Percentiles rank a stretch among this genome's conserved stretches.
phyloP scores from a whole-genome alignment of 2,797 vertebrate species.

The Paguma larvata region DNA sequence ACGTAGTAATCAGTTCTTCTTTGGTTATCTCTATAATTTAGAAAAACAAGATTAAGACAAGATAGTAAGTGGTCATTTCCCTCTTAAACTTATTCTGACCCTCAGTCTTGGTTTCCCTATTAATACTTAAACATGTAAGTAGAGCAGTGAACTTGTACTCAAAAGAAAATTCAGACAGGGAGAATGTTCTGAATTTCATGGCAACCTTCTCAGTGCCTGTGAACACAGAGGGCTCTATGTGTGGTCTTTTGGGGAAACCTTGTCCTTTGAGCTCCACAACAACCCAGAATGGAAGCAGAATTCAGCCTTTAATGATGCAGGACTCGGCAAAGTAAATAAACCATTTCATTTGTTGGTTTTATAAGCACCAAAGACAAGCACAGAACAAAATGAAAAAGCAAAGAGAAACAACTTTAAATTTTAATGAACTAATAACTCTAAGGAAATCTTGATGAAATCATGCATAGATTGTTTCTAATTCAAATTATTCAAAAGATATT shows the following conservation, averaged over 20 bases:
- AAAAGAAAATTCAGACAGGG: constrained; percentile 10
- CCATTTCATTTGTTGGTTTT: neutral
- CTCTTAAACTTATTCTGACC: constrained; percentile 14
- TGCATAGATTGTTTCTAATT: no score
- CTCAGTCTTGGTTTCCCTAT: neutral
- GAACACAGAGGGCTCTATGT: neutral
- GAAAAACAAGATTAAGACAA: constrained; percentile 15
- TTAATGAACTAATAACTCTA: neutral
- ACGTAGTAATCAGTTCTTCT: constrained; percentile 48
- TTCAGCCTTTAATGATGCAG: neutral
- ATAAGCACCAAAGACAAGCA: neutral
- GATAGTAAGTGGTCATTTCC: neutral
- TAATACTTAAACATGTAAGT: neutral
- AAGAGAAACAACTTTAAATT: neutral
- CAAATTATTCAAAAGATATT: no score
- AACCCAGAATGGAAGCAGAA: neutral
- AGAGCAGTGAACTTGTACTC: neutral
- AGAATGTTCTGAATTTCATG: neutral
- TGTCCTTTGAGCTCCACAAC: neutral
- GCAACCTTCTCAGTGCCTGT: neutral
- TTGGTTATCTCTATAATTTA: constrained; percentile 37
- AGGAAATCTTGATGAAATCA: neutral
- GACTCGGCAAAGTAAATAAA: neutral
- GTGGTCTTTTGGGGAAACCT: neutral
- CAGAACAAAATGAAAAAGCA: neutral